Evolutionary conservation across 2,797 vertebrate genomes (phyloP).

Genomic region (Coccyzus lansbergi): DNA sequence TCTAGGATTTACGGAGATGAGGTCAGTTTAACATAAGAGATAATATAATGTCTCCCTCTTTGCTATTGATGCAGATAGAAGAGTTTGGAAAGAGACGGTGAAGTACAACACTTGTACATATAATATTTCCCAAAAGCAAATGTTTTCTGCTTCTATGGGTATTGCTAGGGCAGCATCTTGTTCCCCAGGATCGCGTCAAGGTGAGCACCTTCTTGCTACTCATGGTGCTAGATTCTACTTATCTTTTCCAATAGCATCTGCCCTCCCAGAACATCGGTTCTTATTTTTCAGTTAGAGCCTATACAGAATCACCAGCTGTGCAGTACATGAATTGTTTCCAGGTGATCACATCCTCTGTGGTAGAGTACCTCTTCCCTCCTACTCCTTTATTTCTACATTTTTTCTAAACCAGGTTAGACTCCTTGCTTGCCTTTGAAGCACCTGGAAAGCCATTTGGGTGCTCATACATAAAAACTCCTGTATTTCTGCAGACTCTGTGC

Average conservation of each 20-base stretch:
- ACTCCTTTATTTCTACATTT: not conserved
- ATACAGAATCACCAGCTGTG: not conserved
- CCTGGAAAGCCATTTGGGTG: not conserved
- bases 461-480: not conserved
- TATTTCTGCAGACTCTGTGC: slow-evolving; percentile 4
- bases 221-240: not conserved
- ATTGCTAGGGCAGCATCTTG: not conserved
- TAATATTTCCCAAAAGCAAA: not conserved
- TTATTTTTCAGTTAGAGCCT: not conserved
- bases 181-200: not conserved
- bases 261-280: not conserved
- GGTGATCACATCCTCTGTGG: not conserved
- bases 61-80: not conserved
- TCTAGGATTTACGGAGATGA: not conserved
- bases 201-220: not conserved
- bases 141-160: not conserved
- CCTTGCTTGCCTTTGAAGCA: slow-evolving; percentile 14
- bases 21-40: not conserved
- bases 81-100: not conserved
- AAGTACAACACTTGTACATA: rapidly evolving
- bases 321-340: not conserved
- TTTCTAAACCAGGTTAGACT: not conserved
- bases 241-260: not conserved
- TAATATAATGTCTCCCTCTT: not conserved
- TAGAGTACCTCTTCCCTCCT: not conserved